These are phyloP conservation scores for Auanema sp. DNA, from an alignment of 2,888 invertebrate species.

Conservation along the genomic window DNA sequence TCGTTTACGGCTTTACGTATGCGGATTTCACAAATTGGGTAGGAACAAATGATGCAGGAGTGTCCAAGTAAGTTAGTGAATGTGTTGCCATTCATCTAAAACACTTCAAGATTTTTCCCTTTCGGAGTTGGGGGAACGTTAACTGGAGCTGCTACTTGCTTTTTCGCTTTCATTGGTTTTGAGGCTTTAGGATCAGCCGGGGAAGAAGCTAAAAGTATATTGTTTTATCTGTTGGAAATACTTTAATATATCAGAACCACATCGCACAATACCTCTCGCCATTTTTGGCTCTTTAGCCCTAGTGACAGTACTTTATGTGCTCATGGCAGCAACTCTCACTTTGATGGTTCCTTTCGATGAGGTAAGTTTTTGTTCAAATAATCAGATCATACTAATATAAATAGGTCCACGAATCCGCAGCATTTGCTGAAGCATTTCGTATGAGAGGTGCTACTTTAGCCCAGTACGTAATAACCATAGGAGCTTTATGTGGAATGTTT, in stretches of 20 bases:
- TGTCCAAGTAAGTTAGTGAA: conserved; percentile 19
- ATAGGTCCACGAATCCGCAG: conserved; percentile 27
- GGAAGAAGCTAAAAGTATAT: conserved; percentile 37
- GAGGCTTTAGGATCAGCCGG: conserved; percentile 42
- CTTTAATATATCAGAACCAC: conserved; percentile 21
- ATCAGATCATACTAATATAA: not conserved
- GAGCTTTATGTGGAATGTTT: conserved; percentile 30
- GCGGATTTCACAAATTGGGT: conserved; percentile 81
- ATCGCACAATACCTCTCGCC: conserved; percentile 30
- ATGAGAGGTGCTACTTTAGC: conserved; percentile 24
- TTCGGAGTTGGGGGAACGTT: conserved; percentile 31
- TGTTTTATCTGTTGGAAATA: too few relatives aligned
- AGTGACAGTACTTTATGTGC: conserved; percentile 24
- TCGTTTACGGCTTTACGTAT: conserved; percentile 77
- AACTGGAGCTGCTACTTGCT: conserved; percentile 38
- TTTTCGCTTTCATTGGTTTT: conserved; percentile 43
- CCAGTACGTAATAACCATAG: conserved; percentile 28
- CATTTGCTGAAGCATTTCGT: conserved; percentile 36
- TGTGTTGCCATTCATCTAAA: too few relatives aligned
- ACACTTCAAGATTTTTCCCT: conserved; percentile 29
- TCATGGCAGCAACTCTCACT: conserved; percentile 30
- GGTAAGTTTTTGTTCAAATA: conserved; percentile 6
- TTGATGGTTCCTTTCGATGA: conserved; percentile 35
- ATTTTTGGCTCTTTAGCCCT: conserved; percentile 30
- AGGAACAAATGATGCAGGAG: conserved; percentile 23